Evolutionary conservation across 1,140 invertebrate species (phyloP).

Genomic region (Mizuhopecten yessoensis): DNA sequence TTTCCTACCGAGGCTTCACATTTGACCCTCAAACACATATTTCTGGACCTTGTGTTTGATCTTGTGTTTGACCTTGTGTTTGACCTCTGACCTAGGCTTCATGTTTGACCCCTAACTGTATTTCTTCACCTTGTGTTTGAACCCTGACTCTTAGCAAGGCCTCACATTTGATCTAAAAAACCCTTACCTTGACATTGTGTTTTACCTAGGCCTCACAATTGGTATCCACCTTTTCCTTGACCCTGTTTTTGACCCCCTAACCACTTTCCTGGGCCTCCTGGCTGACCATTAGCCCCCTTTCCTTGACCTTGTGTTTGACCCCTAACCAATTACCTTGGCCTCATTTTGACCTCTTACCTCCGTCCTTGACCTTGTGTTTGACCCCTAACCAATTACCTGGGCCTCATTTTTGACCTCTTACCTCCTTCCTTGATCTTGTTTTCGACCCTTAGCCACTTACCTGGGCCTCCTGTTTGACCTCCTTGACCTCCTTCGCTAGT

Average conservation of each 20-base stretch:
- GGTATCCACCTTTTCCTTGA: too few relatives aligned
- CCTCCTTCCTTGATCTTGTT: too few relatives aligned
- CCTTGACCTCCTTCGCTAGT: slow-evolving; percentile 82
- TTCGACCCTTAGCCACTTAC: slow-evolving; percentile 60
- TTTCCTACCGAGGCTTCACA: neutral
- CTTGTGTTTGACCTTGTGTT: too few relatives aligned
- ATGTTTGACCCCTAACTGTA: neutral
- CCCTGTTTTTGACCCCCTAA: neutral
- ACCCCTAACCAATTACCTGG: too few relatives aligned
- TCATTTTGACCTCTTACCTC: neutral
- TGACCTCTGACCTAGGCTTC: neutral
- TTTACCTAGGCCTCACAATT: neutral
- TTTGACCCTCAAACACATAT: too few relatives aligned
- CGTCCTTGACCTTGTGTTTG: neutral
- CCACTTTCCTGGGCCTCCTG: neutral
- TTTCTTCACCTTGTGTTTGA: too few relatives aligned
- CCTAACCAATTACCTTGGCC: too few relatives aligned
- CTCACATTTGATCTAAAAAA: too few relatives aligned
- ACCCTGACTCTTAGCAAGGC: too few relatives aligned
- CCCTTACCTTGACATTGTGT: neutral
- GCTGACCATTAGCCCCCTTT: too few relatives aligned
- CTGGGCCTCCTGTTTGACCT: slow-evolving; percentile 83
- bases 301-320: neutral
- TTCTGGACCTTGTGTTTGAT: too few relatives aligned
- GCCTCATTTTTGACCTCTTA: too few relatives aligned